phyloP scores from a whole-genome alignment of 2,888 invertebrate species.

The Fissipunctia ypsillon region DNA sequence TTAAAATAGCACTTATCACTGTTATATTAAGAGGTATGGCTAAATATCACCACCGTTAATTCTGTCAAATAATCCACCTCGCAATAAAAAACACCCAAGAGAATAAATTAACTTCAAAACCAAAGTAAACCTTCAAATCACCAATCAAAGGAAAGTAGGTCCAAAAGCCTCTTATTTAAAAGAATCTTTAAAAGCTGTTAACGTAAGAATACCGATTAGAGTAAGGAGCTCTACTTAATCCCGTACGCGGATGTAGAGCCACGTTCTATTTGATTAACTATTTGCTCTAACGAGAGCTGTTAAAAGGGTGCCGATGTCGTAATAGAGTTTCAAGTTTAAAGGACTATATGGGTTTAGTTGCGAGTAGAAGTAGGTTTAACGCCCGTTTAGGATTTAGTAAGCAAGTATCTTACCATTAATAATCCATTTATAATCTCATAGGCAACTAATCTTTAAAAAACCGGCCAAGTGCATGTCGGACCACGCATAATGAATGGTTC shows the following conservation, averaged over 20 bases:
- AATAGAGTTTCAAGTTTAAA: conserved; percentile 49
- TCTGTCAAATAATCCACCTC: background rate
- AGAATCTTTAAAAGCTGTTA: conserved; percentile 71
- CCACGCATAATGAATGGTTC: too few relatives aligned
- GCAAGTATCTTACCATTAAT: background rate
- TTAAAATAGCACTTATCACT: background rate
- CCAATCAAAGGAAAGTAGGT: conserved; percentile 22
- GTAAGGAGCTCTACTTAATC: conserved; percentile 71
- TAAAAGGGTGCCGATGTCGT: conserved; percentile 65
- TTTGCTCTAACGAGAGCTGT: conserved; percentile 68
- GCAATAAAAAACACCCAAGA: background rate
- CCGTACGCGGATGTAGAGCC: conserved; percentile 66
- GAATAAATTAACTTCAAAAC: conserved; percentile 6
- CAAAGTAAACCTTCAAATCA: conserved; percentile 15
- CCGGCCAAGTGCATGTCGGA: too few relatives aligned
- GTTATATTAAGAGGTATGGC: background rate
- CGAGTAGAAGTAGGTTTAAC: background rate
- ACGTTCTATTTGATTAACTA: conserved; percentile 78
- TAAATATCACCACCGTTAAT: background rate
- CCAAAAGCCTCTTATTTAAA: conserved; percentile 23
- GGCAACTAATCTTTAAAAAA: background rate
- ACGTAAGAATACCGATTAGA: conserved; percentile 64
- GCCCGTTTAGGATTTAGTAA: background rate
- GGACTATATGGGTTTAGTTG: conserved; percentile 25
- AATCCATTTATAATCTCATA: background rate